These are phyloP conservation scores for Osmerus mordax DNA, from an alignment of 2,113 vertebrate species.

Conservation along the genomic window DNA sequence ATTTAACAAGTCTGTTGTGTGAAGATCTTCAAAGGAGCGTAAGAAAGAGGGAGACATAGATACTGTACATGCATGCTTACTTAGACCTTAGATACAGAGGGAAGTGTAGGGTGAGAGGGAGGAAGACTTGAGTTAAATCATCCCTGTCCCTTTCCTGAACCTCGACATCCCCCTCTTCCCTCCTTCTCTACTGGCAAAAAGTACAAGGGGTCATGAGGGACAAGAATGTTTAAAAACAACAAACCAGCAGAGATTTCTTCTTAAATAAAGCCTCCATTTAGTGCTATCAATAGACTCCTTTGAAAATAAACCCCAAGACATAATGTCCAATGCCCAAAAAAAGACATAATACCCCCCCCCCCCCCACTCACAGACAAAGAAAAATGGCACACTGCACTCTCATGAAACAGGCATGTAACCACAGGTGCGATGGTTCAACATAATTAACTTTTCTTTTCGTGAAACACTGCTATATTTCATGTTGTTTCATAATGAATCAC, in stretches of 20 bases:
- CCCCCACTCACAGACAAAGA: constrained; percentile 31
- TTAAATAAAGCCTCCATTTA: constrained; percentile 62
- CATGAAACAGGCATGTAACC: neutral
- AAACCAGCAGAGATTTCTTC: constrained; percentile 41
- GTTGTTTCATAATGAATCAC: too few relatives aligned
- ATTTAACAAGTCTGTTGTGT: too few relatives aligned
- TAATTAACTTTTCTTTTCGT: neutral
- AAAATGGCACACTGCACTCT: constrained; percentile 36
- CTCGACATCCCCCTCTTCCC: constrained; percentile 1
- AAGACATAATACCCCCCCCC: constrained; percentile 43
- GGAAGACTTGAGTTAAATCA: constrained; percentile 45
- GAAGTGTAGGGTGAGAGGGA: constrained; percentile 30
- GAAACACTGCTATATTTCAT: too few relatives aligned
- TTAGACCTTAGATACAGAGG: neutral
- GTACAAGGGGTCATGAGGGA: constrained; percentile 50
- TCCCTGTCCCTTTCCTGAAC: constrained; percentile 24
- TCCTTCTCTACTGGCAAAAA: constrained; percentile 38
- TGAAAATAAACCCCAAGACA: constrained; percentile 62
- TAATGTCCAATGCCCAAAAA: constrained; percentile 50
- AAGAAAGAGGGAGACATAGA: neutral
- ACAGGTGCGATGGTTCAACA: neutral
- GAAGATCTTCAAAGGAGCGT: too few relatives aligned
- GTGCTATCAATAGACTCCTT: constrained; percentile 64
- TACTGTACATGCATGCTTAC: constrained; percentile 3
- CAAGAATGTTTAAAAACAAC: constrained; percentile 68